A percentile compares a stretch with the other conserved stretches of the same genome.
Conservation (phyloP, 2,888 invertebrate species). For the Ennomos fuscantarius region DNA sequence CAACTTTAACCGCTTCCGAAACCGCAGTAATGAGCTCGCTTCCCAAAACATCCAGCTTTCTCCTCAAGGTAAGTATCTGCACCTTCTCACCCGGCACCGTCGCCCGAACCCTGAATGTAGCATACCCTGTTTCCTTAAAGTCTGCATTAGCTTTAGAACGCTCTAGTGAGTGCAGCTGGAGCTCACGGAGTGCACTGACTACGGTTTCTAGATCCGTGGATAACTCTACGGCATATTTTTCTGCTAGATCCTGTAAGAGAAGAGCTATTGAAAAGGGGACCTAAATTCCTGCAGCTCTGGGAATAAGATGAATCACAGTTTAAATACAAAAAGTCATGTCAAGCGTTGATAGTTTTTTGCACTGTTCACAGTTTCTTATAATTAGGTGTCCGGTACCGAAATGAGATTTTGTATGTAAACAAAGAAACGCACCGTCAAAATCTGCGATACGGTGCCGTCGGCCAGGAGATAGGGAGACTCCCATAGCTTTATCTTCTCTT, state of each 20-base stretch:
- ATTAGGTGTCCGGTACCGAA: not conserved
- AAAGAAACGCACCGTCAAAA: slow-evolving; percentile 71
- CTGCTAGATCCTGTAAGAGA: slow-evolving; percentile 85
- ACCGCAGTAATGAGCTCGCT: slow-evolving; percentile 83
- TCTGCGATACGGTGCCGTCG: slow-evolving; percentile 64
- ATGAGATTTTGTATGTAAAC: slow-evolving; percentile 28
- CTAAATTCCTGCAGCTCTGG: not conserved
- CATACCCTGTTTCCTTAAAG: slow-evolving; percentile 89
- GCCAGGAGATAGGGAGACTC: slow-evolving; percentile 87
- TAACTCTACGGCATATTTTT: slow-evolving; percentile 83
- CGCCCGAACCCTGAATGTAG: slow-evolving; percentile 89
- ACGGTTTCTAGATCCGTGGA: slow-evolving; percentile 81
- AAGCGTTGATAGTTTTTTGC: slow-evolving; percentile 1
- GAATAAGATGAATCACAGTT: not conserved
- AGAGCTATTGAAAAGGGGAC: not conserved
- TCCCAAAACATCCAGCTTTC: slow-evolving; percentile 81
- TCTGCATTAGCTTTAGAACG: slow-evolving; percentile 88
- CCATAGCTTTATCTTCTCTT: slow-evolving; percentile 90
- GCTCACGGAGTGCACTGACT: slow-evolving; percentile 83
- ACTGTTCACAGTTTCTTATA: slow-evolving; percentile 3
- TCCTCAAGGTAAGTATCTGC: slow-evolving; percentile 80
- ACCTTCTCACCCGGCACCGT: slow-evolving; percentile 82
- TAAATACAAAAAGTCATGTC: not conserved
- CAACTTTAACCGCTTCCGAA: slow-evolving; percentile 73
- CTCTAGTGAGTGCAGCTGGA: slow-evolving; percentile 89